Evolutionary conservation across 2,888 invertebrate genomes (phyloP), one percentile per base, ranked within the genome.

Genomic region (Drosophila leonis): DNA sequence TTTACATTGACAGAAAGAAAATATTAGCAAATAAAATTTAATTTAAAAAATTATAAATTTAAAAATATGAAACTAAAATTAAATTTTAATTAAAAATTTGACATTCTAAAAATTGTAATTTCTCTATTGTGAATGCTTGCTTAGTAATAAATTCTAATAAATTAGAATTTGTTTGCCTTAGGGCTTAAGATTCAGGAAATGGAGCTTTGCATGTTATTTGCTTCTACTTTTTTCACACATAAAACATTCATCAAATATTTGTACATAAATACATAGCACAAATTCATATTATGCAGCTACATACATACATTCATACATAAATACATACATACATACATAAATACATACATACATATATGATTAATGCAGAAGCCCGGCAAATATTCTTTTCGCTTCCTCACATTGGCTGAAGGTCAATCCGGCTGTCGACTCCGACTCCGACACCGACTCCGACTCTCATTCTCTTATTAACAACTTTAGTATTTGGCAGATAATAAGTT

Each of bases 321-420:
- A 27, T 13, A 20, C 27, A 31, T 6, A n/a, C 29, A n/a, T 5
- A 31, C 6, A 18, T 3, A 6, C 29, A n/a, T 5, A 31, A 2
- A 18, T 3, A 6, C 10, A 48, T 9, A n/a, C n/a, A 29, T 1
- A 57, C 56, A 46, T 31, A 20, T 27, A 37, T 42, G 13, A 64
- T 61, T 33, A 54, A 42, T 46, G 49, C 54, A 37, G 33, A 59
- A 67, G 7, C n/a, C 2, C 15, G 24, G 13, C n/a, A 57, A 57
- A 61, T 55, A 39, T 71, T 76, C 49, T 64, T 6, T 49, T 42
- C 46, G 37, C 52, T 78, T 77, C 72, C 67, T 72, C 51, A 66
- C 42, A 46, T 41, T 29, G 9, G 13, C 41, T 44, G 74, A 66
- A 79, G 77, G 65, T 54, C 74, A 57, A 61, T 35, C 18, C n/a